Evolutionary conservation across 2,113 vertebrate genomes (phyloP), one percentile per base, ranked within the genome.

Genomic region (Pelobates fuscus): DNA sequence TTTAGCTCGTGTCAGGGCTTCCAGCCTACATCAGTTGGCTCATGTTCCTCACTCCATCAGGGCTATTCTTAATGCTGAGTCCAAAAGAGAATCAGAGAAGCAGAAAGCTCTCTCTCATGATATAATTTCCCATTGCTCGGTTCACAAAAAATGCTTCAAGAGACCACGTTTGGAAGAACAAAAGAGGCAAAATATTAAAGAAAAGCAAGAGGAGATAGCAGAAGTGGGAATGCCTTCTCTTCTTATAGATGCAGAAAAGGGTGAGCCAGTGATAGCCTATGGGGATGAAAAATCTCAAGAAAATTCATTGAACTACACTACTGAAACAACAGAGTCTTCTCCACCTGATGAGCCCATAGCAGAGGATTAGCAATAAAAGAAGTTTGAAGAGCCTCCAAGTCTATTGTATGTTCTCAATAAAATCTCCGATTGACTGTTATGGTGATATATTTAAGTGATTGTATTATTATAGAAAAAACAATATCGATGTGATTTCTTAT

Each of bases 1-100:
- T 3, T 86, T 97, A 23, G 90, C 88, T 65, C 96, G 97, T 3
- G 95, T 98, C 25, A 90, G 85, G 14, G 91, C 93, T 67, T 95
- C 97, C 84, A 97, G 94, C 0, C 93, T 93, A 0, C 92, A 96
- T 64, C 95, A 98, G 94, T 93, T 96, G 95, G 93, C 94, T 8
- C 94, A 97, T 77, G 91, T 97, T 62, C 92, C 94, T 2, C 80
- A 91, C 67, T 95, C 94, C 77, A 91, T 93, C 79, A 94, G 96
- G 92, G 54, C 81, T 0, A 91, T 97, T 59, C 83, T 97, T 83
- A 94, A 96, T 59, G 92, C 88, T 18, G 88, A 89, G 17, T 87
- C 77, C 65, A 94, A 92, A 54, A 86, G 80, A 6, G 86, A 90
- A 3, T 43, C 82, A 0, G 92, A 93, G 71, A 25, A 21, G 14